A percentile compares a stretch with the other conserved stretches of the same genome.
Conservation (phyloP, 2,797 vertebrate genomes). For the Epinephelus awoara region DNA sequence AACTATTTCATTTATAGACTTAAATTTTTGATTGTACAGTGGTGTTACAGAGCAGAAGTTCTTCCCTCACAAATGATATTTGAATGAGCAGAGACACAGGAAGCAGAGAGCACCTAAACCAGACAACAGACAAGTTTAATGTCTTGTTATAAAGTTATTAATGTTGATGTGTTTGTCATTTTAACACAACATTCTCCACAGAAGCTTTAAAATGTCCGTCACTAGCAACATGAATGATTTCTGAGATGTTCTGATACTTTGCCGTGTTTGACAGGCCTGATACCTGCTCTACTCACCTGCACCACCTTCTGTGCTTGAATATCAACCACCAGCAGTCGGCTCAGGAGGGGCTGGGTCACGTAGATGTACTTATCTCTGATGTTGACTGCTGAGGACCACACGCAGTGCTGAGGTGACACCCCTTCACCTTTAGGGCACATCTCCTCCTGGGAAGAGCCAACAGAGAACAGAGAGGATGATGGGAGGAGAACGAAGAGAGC, state of each 20-base stretch:
- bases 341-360: slow-evolving; percentile 91
- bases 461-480: slow-evolving; percentile 46
- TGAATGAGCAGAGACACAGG: neutral
- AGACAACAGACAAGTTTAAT: neutral
- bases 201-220: neutral
- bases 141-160: neutral
- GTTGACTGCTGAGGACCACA: slow-evolving; percentile 94
- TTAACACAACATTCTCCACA: neutral
- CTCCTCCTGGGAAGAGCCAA: slow-evolving; percentile 88
- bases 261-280: slow-evolving; percentile 4
- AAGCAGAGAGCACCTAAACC: neutral
- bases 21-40: too few species aligned
- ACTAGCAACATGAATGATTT: neutral
- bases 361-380: slow-evolving; percentile 95
- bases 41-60: neutral
- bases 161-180: neutral
- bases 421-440: slow-evolving; percentile 90
- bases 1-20: too few species aligned
- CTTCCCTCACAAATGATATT: neutral
- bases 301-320: slow-evolving; percentile 93
- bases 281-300: slow-evolving; percentile 86
- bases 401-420: slow-evolving; percentile 86
- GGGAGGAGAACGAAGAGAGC: slow-evolving; percentile 6
- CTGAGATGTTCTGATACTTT: neutral
- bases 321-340: slow-evolving; percentile 92